Base-by-base conservation (phyloP, 2,888 invertebrate species). In the Cantharis rustica region DNA sequence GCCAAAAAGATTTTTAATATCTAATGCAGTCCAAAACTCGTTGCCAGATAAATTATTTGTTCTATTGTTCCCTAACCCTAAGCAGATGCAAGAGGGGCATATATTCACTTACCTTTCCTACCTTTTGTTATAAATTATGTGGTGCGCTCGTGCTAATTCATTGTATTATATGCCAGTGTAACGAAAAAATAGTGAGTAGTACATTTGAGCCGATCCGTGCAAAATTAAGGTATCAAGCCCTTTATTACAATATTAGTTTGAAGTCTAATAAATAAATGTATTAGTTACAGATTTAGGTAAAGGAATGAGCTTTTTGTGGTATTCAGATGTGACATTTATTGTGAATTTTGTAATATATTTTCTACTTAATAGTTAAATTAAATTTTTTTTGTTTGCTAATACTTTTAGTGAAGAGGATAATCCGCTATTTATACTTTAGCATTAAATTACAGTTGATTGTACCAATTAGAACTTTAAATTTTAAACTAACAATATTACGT, bases 31-130 rank as follows among this genome's bases (percentile, higher is more conserved):
- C 72, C 69, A 68, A 66, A 71, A 72, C 72, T 75, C 71, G 78
- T 78, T 73, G 64, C 68, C 16, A 16, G 71, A 69, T 77, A 74
- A 70, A 72, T 78, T 78, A 72, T 75, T 73, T 73, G 61, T 68
- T 27, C 69, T 27, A 70, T 73, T 76, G 68, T 73, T 70, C 47
- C 26, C 31, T 66, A 62, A 63, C 75, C 66, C 27, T 17, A 61
- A 71, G 69, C 75, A 75, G 78, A 78, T 75, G 75, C 64, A 62
- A 75, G 64, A 47, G 69, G 71, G 26, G 23, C 68, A 75, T 23
- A 23, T 61, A 70, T 68, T 23, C 26, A 62, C 47, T 68, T 66
- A 72, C 72, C 72, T 71, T 47, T 69, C 61, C 72, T 62, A 69
- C 71, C 74, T 47, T 74, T 71, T 47, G 68, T 74, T 63, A 20